Base-by-base conservation (phyloP, 2,888 invertebrate genomes). In the Dasysyrphus tricinctus region DNA sequence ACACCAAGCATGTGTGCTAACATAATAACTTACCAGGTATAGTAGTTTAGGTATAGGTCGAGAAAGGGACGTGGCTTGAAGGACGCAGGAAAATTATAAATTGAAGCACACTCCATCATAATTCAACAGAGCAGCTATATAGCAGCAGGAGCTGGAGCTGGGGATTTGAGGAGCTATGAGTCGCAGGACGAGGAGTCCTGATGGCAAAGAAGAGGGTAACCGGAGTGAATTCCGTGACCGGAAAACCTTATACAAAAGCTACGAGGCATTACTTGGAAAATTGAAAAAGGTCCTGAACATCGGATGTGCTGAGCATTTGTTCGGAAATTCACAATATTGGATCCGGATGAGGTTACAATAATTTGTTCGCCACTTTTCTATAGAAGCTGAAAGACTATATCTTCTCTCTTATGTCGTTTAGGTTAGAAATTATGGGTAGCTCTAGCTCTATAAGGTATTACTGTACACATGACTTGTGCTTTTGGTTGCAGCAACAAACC, bases 291-390 rank as follows among this genome's bases (percentile, higher is more conserved):
- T 80, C 73, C 61, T 75, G 69, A 65, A 69, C 54, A 81, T 74
- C 85, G 85, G 85, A 86, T 81, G 77, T 81, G 81, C 81, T 70
- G 76, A 77, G 81, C 85, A 86, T 86, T 86, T 81, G 85, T 81
- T 86, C 85, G 85, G 85, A 86, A 86, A 86, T 74, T 86, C 81
- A 78, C 77, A 86, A 86, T 86, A 86, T 86, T 86, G 65, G 78
- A 81, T 86, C 77, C 85, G 85, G 85, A 86, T 81, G 85, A 78
- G 85, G 85, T 86, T 81, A 86, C 81, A 78, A 78, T 86, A 86
- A 86, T 86, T 86, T 86, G 81, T 78, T 81, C 77, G 80, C 57
- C 78, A 81, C 77, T 77, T 77, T 81, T 74, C 74, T 42, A 24
- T 24, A 16, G 69, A 19, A 61, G 81, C 78, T 54, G 39, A 69